phyloP scores from a whole-genome alignment of 2,113 vertebrate species.

The Hippopotamus amphibius region DNA sequence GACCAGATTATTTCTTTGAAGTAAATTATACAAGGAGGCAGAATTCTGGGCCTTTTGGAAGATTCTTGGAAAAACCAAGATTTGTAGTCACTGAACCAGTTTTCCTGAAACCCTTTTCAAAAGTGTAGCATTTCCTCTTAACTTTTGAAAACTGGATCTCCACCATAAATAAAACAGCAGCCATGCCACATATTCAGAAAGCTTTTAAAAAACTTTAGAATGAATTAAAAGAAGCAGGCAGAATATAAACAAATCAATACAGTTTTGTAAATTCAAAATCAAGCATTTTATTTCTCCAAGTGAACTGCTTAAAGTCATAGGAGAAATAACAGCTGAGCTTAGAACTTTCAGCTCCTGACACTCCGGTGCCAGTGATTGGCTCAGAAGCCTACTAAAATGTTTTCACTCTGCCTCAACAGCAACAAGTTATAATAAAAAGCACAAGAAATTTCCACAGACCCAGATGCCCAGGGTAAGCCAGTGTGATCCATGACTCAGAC shows the following conservation, averaged over 20 bases:
- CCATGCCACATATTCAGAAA: not conserved
- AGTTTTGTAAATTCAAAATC: conserved; percentile 53
- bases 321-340: not conserved
- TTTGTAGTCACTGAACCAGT: conserved; percentile 39
- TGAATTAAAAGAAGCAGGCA: not conserved
- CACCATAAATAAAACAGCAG: not conserved
- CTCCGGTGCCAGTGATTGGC: not conserved
- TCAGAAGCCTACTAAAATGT: conserved; percentile 1
- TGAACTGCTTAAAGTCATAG: conserved; percentile 10
- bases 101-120: conserved; percentile 62
- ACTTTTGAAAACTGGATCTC: conserved; percentile 49
- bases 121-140: conserved; percentile 58
- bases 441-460: not conserved
- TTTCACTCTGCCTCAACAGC: not conserved
- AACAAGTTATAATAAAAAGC: not conserved
- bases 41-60: not conserved
- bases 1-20: conserved; percentile 25
- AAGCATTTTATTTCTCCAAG: conserved; percentile 42
- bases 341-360: not conserved
- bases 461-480: not conserved
- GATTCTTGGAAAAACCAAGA: conserved; percentile 1
- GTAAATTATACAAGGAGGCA: not conserved
- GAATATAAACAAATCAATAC: conserved; percentile 11
- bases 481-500: not conserved
- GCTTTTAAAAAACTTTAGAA: not conserved